Base-by-base conservation (phyloP, 2,797 vertebrate genomes). In the Pangasius mekongensis region DNA sequence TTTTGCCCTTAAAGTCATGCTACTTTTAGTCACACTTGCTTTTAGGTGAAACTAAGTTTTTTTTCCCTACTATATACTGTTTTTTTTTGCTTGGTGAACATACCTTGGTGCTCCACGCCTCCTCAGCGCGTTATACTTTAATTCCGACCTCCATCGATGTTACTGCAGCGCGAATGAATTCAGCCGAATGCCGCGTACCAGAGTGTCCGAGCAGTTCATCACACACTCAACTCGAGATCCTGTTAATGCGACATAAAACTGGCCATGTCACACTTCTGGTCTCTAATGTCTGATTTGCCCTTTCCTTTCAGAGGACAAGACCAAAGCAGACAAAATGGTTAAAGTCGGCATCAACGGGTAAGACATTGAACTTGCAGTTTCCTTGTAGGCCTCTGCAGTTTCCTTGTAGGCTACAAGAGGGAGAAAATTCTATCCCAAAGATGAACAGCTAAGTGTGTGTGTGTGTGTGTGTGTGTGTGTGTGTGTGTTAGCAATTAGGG, bases 291-390 rank as follows among this genome's bases (percentile, higher is more conserved):
- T 3, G 52, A n/a, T 20, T 64, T 89, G 18, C 36, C 3, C 3
- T 24, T 8, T 64, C 16, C 3, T 49, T 90, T 2, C 92, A 97
- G 95, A 96, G 95, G 95, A 96, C 95, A 92, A 93, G 11, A 91
- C 89, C 92, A 94, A 94, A 93, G 90, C 94, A 95, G 94, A 89
- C 94, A 96, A 94, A 91, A 97, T 97, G 96, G 96, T 97, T 89
- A 97, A 97, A 96, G 95, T 97, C 11, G 96, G 96, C 83, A 94
- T 97, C 93, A 97, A 97, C 82, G 96, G 96, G 96, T 97, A 94
- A 96, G 96, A 18, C 3, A 0, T 7, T 36, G 71, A 14, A 54
- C 9, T 20, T 56, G 56, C 7, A 22, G 27, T 36, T 47, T 20
- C 30, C 5, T 16, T 39, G 20, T 60, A 27, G 77, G 52, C 36